Evolutionary conservation across 2,888 invertebrate species (phyloP).

Genomic region (Nemapogon koenigi): DNA sequence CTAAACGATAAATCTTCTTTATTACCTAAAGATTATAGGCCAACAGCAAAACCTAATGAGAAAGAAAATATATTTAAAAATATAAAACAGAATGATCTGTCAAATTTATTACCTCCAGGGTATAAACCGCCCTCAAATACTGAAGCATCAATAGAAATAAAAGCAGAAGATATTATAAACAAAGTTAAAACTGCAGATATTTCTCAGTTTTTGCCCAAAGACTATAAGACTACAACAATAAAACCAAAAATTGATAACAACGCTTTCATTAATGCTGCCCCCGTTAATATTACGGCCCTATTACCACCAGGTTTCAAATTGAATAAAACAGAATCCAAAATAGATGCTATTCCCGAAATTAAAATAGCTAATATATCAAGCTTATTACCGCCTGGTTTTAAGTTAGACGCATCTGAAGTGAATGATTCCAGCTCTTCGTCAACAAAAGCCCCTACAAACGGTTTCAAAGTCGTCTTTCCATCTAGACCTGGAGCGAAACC

Average conservation of each 20-base stretch:
- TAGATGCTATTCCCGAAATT: slow-evolving; percentile 25
- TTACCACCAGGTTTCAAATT: slow-evolving; percentile 68
- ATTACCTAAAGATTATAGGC: slow-evolving; percentile 62
- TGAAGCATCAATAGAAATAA: slow-evolving; percentile 26
- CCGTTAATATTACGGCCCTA: slow-evolving; percentile 66
- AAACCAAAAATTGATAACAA: slow-evolving; percentile 29
- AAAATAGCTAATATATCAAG: slow-evolving; percentile 29
- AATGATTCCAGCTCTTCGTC: slow-evolving; percentile 24
- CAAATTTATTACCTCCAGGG: slow-evolving; percentile 70
- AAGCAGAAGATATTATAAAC: slow-evolving; percentile 31
- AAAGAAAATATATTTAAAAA: slow-evolving; percentile 49
- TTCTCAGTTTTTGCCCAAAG: slow-evolving; percentile 68
- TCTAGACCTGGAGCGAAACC: slow-evolving; percentile 75
- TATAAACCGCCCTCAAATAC: slow-evolving; percentile 59
- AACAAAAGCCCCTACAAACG: slow-evolving; percentile 47
- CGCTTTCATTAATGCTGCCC: slow-evolving; percentile 27
- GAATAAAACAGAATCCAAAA: slow-evolving; percentile 28
- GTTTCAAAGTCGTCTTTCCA: slow-evolving; percentile 79
- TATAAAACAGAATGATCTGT: slow-evolving; percentile 62
- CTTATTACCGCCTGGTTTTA: slow-evolving; percentile 8
- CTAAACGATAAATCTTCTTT: slow-evolving; percentile 57
- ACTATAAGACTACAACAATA: slow-evolving; percentile 50
- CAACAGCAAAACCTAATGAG: slow-evolving; percentile 34
- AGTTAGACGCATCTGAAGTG: slow-evolving; percentile 16
- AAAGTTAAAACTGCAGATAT: slow-evolving; percentile 51